Percentiles rank a stretch among this genome's conserved stretches.
phyloP scores from a whole-genome alignment of 1,140 invertebrate species.

The Saccostrea echinata region DNA sequence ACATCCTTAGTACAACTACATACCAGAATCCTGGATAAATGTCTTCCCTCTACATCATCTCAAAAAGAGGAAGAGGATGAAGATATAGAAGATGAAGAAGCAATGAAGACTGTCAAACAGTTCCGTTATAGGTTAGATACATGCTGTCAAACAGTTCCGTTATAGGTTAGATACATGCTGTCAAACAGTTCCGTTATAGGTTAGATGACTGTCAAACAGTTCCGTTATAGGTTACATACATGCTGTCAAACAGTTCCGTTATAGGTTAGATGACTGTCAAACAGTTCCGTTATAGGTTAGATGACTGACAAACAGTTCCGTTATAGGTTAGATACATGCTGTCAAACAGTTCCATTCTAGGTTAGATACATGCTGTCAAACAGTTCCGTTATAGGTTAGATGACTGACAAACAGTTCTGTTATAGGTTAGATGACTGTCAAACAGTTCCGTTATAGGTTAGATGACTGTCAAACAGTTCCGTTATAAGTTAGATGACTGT shows the following conservation, averaged over 20 bases:
- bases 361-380: constrained; percentile 57
- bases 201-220: background rate
- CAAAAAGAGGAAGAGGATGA: constrained; percentile 42
- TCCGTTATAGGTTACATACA: background rate
- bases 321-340: constrained; percentile 59
- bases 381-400: constrained; percentile 67
- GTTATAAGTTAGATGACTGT: constrained; percentile 59
- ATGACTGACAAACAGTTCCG: no score
- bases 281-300: no score
- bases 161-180: background rate
- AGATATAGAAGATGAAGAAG: constrained; percentile 58
- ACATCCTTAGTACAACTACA: constrained; percentile 69
- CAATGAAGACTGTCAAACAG: constrained; percentile 63
- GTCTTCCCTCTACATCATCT: constrained; percentile 61
- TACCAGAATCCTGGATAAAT: constrained; percentile 68
- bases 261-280: background rate
- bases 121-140: constrained; percentile 65
- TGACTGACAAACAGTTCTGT: no score
- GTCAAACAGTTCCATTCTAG: constrained; percentile 67
- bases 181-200: background rate
- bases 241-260: background rate
- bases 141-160: background rate
- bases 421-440: constrained; percentile 65
- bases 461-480: constrained; percentile 66
- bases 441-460: constrained; percentile 68